Evolutionary conservation across 2,888 invertebrate genomes (phyloP), one percentile per base, ranked within the genome.

Genomic region (Meta bourneti): DNA sequence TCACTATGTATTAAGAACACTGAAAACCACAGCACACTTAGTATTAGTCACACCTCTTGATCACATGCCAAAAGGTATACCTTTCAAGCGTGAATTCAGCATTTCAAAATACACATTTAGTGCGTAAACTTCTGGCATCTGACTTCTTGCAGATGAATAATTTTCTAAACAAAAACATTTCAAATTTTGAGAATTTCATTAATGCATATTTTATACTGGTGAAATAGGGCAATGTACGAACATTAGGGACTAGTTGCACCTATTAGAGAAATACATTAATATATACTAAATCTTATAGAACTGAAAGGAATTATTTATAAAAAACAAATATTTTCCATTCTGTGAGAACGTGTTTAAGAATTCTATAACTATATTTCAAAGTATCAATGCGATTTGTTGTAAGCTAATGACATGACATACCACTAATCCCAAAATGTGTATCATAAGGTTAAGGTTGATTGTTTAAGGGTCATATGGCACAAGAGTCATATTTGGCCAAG

Each of bases 21-120:
- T 71, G 19, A 84, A 82, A 88, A 82, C 75, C 49, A 77, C 52
- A 78, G 52, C 80, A 89, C 51, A 81, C 20, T 81, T 69, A 75
- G 19, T 34, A 54, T 78, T 86, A 79, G 61, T 72, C 54, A 75
- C 52, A 16, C 34, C 20, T 49, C 34, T 72, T 52, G 51, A 85
- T n/a, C 71, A 6, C 91, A 91, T 91, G 91, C 91, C 51, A 48
- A 71, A 87, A 49, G 51, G 72, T 75, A 81, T 91, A 91, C 91
- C 91, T 91, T 79, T 79, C 2, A 79, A 54, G 49, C 82, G 71
- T 16, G 20, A 74, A 61, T 77, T 87, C 91, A 91, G 71, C 91
- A 91, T 87, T 69, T 91, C 72, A 79, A 88, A 91, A 83, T 87
- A 91, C 9, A 69, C 83, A 78, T 83, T 91, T 87, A 91, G 69